Evolutionary conservation across 2,797 vertebrate species (phyloP).

Genomic region (Enteromius mattozi): DNA sequence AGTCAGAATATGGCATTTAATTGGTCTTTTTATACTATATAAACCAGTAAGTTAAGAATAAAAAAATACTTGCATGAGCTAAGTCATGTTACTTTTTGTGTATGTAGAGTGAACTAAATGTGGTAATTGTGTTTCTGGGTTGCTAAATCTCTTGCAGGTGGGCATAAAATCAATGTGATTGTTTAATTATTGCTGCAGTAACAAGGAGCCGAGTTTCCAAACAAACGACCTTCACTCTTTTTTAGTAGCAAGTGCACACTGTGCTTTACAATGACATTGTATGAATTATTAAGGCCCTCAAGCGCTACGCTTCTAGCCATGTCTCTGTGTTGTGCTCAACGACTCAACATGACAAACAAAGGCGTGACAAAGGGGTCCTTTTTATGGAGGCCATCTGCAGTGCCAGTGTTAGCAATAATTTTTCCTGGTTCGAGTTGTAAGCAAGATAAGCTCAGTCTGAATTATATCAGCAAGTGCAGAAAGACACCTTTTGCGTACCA

Average conservation of each 20-base stretch:
- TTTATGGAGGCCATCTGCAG: slow-evolving; percentile 37
- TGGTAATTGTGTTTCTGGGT: slow-evolving; percentile 4
- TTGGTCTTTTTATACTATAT: background rate
- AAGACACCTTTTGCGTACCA: background rate
- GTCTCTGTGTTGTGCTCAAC: slow-evolving; percentile 40
- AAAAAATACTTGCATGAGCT: background rate
- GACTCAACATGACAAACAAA: slow-evolving; percentile 43
- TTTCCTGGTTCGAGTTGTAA: slow-evolving; percentile 12
- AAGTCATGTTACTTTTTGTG: background rate
- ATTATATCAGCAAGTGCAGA: slow-evolving; percentile 38
- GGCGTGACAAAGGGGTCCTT: slow-evolving; percentile 2
- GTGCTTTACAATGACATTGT: slow-evolving; percentile 15
- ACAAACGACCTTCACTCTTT: slow-evolving; percentile 39
- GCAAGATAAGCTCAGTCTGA: slow-evolving; percentile 38
- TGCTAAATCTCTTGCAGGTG: background rate
- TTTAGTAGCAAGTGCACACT: slow-evolving; percentile 18
- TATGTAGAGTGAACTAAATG: background rate
- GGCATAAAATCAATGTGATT: background rate
- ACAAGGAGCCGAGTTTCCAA: slow-evolving; percentile 13
- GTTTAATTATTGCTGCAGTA: slow-evolving; percentile 38
- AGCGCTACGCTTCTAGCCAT: slow-evolving; percentile 9
- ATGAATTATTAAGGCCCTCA: slow-evolving; percentile 45
- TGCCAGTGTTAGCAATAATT: slow-evolving; percentile 22
- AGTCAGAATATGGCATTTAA: background rate
- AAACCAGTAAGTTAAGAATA: too few relatives aligned